These are phyloP conservation scores for Sphenodon punctatus DNA, from an alignment of 2,797 vertebrate genomes.

Conservation along the genomic window DNA sequence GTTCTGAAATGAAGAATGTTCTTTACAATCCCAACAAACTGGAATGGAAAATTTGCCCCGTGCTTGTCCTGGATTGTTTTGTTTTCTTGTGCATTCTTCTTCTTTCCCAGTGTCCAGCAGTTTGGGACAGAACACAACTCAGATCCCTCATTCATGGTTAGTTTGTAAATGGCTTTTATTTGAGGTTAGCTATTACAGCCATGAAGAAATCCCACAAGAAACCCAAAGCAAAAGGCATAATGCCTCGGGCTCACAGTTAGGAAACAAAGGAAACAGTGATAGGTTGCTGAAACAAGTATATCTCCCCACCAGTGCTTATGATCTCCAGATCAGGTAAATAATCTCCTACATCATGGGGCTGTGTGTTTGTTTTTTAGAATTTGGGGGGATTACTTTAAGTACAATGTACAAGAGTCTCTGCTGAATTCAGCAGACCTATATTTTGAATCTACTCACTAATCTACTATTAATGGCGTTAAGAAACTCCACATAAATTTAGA, in stretches of 20 bases:
- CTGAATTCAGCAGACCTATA: neutral
- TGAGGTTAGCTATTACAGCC: neutral
- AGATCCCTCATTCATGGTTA: neutral
- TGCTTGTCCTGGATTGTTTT: too few relatives aligned
- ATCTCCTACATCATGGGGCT: too few relatives aligned
- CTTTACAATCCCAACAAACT: too few relatives aligned
- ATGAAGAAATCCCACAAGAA: neutral
- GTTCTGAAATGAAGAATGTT: too few relatives aligned
- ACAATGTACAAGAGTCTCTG: neutral
- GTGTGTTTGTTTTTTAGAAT: too few relatives aligned
- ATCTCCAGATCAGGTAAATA: too few relatives aligned
- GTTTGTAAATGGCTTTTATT: neutral
- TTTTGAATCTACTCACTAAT: too few relatives aligned
- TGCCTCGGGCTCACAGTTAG: neutral
- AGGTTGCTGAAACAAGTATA: too few relatives aligned
- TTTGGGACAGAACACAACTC: neutral
- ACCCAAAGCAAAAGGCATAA: neutral
- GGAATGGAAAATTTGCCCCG: too few relatives aligned
- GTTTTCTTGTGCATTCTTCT: too few relatives aligned
- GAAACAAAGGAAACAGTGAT: neutral
- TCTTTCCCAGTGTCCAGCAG: neutral
- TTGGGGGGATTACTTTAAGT: neutral
- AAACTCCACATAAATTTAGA: rapidly evolving
- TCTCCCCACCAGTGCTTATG: too few relatives aligned
- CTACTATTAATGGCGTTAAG: too few relatives aligned